These are phyloP conservation scores for Eueides isabella DNA, from an alignment of 1,140 invertebrate species.

Conservation along the genomic window DNA sequence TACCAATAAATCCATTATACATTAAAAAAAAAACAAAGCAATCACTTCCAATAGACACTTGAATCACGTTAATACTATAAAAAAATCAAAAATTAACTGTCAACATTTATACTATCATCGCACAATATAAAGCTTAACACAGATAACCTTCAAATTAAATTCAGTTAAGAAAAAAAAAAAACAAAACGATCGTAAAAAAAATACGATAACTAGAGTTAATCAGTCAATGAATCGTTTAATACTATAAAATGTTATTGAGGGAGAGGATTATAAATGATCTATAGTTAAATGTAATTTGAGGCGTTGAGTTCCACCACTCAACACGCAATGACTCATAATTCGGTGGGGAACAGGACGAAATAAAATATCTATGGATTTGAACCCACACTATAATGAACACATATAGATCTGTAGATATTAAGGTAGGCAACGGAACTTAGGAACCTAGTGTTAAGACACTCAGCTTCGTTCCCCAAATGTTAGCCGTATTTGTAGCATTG, in stretches of 20 bases:
- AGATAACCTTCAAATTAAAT: slow-evolving; percentile 3
- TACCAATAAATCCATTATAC: not conserved
- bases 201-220: not conserved
- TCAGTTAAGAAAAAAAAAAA: not conserved
- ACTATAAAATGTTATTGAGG: not conserved
- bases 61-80: not conserved
- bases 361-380: too few relatives aligned
- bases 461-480: too few relatives aligned
- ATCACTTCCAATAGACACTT: too few relatives aligned
- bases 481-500: too few relatives aligned
- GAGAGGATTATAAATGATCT: not conserved
- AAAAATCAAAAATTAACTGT: not conserved
- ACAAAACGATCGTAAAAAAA: slow-evolving; percentile 6
- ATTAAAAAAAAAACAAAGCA: not conserved
- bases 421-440: too few relatives aligned
- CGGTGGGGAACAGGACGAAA: too few relatives aligned
- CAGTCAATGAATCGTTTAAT: not conserved
- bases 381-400: too few relatives aligned
- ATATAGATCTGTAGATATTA: too few relatives aligned
- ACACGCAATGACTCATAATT: too few relatives aligned
- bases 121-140: not conserved
- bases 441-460: too few relatives aligned
- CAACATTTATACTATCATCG: not conserved
- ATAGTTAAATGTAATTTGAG: too few relatives aligned
- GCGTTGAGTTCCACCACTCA: too few relatives aligned